Percentiles rank a stretch among this genome's conserved stretches.
These are phyloP conservation scores for Mesorhabditis sp. DNA, from an alignment of 2,888 invertebrate species.

Conservation along the genomic window DNA sequence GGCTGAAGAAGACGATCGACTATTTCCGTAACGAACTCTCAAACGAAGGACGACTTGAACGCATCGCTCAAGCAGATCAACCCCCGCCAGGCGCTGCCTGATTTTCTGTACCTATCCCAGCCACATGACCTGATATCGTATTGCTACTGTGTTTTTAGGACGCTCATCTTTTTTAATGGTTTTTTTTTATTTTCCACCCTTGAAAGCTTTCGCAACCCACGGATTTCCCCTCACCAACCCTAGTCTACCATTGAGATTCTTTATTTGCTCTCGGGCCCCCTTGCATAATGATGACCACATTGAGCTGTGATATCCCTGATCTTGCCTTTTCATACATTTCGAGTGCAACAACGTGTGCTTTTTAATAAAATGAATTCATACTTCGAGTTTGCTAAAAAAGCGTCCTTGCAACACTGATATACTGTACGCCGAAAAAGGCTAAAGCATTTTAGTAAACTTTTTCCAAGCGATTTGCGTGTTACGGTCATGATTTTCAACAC, in stretches of 20 bases:
- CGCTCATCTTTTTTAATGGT: neutral
- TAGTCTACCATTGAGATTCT: neutral
- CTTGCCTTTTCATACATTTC: neutral
- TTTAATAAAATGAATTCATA: too few species aligned
- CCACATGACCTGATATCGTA: too few species aligned
- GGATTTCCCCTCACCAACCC: neutral
- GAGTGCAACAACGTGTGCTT: too few species aligned
- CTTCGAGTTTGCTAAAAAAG: too few species aligned
- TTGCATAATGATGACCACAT: neutral
- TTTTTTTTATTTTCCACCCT: neutral
- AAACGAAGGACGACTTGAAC: constrained; percentile 28
- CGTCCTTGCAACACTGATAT: too few species aligned
- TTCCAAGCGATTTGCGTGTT: too few species aligned
- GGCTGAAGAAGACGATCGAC: constrained; percentile 83
- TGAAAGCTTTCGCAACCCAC: too few species aligned
- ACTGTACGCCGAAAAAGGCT: too few species aligned
- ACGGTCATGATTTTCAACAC: too few species aligned
- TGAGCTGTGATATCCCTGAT: neutral
- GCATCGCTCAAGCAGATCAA: neutral
- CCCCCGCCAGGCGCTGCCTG: constrained; percentile 2
- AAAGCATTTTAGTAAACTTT: too few species aligned
- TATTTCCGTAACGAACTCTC: constrained; percentile 85
- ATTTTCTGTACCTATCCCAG: neutral
- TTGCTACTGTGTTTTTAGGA: neutral
- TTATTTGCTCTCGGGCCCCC: constrained; percentile 4